Percentiles rank a stretch among this genome's conserved stretches.
Evolutionary conservation across 2,797 vertebrate genomes (phyloP).

Genomic region (Pelodytes ibericus): DNA sequence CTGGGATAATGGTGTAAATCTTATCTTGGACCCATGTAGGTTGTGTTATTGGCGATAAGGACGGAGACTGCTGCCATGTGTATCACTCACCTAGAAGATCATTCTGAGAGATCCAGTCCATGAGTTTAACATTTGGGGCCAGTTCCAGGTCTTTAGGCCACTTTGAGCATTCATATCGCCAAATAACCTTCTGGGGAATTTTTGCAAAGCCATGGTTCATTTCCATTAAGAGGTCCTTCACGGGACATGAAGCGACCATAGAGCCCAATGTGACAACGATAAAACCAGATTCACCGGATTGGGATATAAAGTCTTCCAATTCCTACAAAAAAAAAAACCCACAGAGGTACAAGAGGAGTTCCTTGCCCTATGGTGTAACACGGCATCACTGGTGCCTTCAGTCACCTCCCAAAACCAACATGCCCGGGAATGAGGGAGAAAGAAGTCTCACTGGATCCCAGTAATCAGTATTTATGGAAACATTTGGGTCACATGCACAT

Average conservation of each 20-base stretch:
- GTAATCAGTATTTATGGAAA: no score
- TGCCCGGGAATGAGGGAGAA: no score
- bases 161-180: slow-evolving; percentile 62
- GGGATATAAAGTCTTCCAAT: slow-evolving; percentile 67
- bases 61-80: no score
- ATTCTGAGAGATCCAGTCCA: slow-evolving; percentile 68
- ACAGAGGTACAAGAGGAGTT: no score
- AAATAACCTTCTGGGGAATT: slow-evolving; percentile 71
- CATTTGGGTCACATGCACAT: no score
- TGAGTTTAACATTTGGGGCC: slow-evolving; percentile 65
- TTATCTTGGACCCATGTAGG: no score
- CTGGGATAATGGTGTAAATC: no score
- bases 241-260: slow-evolving; percentile 62
- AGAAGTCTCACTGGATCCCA: no score
- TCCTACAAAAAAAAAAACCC: slow-evolving; percentile 58
- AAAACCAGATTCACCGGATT: slow-evolving; percentile 67
- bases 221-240: slow-evolving; percentile 62
- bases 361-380: no score
- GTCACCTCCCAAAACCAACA: no score
- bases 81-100: slow-evolving; percentile 66
- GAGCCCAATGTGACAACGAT: slow-evolving; percentile 70
- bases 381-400: no score
- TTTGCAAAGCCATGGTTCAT: slow-evolving; percentile 65
- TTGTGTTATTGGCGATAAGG: no score
- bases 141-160: slow-evolving; percentile 66